Evolutionary conservation across 2,797 vertebrate genomes (phyloP).

Genomic region (Rhinoraja longicauda): DNA sequence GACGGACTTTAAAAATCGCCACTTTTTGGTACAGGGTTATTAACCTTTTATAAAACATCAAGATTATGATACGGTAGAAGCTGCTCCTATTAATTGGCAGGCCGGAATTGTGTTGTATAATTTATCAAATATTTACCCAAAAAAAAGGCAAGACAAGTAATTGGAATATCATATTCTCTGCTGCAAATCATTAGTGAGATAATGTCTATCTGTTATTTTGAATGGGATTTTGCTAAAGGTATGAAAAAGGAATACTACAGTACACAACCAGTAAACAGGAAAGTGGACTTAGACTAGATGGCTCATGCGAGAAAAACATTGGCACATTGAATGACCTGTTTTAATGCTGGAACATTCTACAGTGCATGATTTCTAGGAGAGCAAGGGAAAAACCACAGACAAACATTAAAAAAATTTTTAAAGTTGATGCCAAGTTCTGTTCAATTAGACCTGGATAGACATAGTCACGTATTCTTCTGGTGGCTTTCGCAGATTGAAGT

Average conservation of each 20-base stretch:
- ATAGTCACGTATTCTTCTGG: neutral
- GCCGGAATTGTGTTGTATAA: neutral
- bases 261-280: neutral
- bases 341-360: conserved; percentile 7
- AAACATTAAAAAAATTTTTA: neutral
- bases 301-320: conserved; percentile 9
- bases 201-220: neutral
- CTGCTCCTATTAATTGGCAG: neutral
- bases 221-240: neutral
- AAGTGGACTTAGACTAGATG: neutral
- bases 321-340: conserved; percentile 4
- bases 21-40: neutral
- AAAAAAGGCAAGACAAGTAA: neutral
- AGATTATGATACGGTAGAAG: neutral
- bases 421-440: neutral
- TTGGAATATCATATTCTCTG: neutral
- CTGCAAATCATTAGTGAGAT: neutral
- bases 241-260: neutral
- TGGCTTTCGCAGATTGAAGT: neutral
- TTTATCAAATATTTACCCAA: neutral
- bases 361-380: neutral
- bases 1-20: neutral
- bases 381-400: neutral
- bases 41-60: neutral
- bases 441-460: neutral